Evolutionary conservation across 2,888 invertebrate species (phyloP).

Genomic region (Megalurothrips usitatus): DNA sequence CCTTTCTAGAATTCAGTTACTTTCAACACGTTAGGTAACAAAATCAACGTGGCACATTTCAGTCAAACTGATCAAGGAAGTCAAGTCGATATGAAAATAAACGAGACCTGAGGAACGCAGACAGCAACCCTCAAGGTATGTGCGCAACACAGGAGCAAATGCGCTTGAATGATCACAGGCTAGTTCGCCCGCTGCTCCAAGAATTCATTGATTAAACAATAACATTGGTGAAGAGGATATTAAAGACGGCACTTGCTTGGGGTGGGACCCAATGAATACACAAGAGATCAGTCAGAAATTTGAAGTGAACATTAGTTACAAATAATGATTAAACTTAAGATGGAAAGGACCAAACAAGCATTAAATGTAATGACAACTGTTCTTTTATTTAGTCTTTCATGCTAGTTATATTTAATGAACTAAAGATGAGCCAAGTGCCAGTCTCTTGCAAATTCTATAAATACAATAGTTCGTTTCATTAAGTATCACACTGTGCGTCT

Average conservation of each 20-base stretch:
- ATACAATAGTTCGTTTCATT: constrained; percentile 8
- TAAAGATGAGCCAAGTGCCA: constrained; percentile 11
- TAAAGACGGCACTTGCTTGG: background rate
- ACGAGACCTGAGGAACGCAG: constrained; percentile 7
- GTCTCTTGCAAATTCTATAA: background rate
- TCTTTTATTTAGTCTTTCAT: constrained; percentile 13
- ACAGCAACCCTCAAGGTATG: background rate
- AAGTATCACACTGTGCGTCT: constrained; percentile 24
- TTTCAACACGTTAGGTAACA: background rate
- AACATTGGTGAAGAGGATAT: background rate
- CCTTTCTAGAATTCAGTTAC: background rate
- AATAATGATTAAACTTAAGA: background rate
- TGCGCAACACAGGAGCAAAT: background rate
- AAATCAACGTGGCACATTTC: background rate
- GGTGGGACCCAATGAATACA: background rate
- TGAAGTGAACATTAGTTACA: background rate
- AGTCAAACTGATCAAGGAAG: constrained; percentile 21
- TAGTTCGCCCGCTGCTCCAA: background rate
- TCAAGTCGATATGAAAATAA: constrained; percentile 23
- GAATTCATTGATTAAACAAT: background rate
- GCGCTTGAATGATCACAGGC: background rate
- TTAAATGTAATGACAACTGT: constrained; percentile 2
- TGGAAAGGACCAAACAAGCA: background rate
- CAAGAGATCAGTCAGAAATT: background rate
- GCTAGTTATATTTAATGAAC: background rate